phyloP scores from a whole-genome alignment of 2,888 invertebrate genomes.

The Gastrophysa polygoni region DNA sequence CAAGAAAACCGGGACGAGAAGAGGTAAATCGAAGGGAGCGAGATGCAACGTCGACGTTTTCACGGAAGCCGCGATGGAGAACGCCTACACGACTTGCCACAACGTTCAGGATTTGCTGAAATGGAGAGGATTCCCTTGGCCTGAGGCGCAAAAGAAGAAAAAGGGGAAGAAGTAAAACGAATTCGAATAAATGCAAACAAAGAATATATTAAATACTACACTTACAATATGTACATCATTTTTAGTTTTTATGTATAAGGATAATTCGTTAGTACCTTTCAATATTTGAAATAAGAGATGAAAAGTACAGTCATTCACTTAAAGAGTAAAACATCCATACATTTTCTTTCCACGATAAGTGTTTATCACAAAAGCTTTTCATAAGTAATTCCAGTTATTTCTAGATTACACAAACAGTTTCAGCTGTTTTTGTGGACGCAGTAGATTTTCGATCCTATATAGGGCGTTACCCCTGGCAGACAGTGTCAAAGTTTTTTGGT shows the following conservation, averaged over 20 bases:
- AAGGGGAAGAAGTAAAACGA: conserved; percentile 67
- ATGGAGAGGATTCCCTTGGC: conserved; percentile 88
- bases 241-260: conserved; percentile 30
- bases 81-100: conserved; percentile 92
- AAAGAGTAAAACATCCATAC: conserved; percentile 29
- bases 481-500: background rate
- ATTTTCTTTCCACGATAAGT: conserved; percentile 29
- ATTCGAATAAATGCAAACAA: conserved; percentile 44
- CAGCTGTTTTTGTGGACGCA: too few relatives aligned
- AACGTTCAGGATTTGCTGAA: conserved; percentile 88
- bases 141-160: conserved; percentile 85
- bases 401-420: conserved; percentile 23
- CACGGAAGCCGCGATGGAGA: conserved; percentile 90
- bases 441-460: too few relatives aligned
- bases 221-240: conserved; percentile 42
- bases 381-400: conserved; percentile 35
- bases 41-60: conserved; percentile 83
- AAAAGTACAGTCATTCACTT: conserved; percentile 38
- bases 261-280: conserved; percentile 38
- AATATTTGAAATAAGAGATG: conserved; percentile 30
- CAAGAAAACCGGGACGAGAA: conserved; percentile 40
- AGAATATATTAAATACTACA: conserved; percentile 40
- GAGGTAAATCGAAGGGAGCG: conserved; percentile 56
- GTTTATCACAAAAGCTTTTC: conserved; percentile 46
- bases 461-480: too few relatives aligned